Evolutionary conservation across 2,888 invertebrate genomes (phyloP), one percentile per base, ranked within the genome.

Genomic region (Cheilosia soror): DNA sequence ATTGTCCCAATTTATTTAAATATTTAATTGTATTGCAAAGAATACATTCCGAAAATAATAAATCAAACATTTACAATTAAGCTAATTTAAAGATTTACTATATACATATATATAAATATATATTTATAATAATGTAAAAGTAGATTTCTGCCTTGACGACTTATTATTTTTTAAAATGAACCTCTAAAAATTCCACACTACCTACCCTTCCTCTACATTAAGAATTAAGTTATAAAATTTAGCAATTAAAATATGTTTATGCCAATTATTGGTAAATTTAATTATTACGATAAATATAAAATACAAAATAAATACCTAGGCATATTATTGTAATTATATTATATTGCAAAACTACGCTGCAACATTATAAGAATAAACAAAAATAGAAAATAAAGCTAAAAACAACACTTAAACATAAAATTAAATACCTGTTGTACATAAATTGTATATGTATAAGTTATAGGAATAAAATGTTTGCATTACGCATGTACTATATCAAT

Each of bases 131-230:
- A 20, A 37, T 69, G 13, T 69, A 78, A 55, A 65, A 75, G 66
- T 79, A 84, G 53, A 79, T 65, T 63, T 80, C 71, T 80, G 80
- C 79, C 80, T 84, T 84, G 80, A 80, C 84, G 84, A 84, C 80
- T 84, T 84, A 84, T 84, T 80, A 84, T 79, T 79, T 84, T 84
- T 79, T 65, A 79, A 79, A 69, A 57, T 6, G 20, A 82, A 49
- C 65, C 82, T 76, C 76, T 79, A 40, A 44, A 65, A 65, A 58
- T 51, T 42, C 27, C 65, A 60, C 49, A 42, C 62, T 25, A 55
- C 55, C 27, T 11, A 27, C 11, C 51, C 27, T 51, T 55, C 55
- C 55, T 33, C 40, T 53, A 58, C 40, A 76, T 25, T 76, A 76
- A 63, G 57, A 29, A 47, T 27, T 49, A 47, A 37, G 20, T 77